These are phyloP conservation scores for Avahi laniger DNA, from an alignment of 2,797 vertebrate genomes.

Conservation along the genomic window DNA sequence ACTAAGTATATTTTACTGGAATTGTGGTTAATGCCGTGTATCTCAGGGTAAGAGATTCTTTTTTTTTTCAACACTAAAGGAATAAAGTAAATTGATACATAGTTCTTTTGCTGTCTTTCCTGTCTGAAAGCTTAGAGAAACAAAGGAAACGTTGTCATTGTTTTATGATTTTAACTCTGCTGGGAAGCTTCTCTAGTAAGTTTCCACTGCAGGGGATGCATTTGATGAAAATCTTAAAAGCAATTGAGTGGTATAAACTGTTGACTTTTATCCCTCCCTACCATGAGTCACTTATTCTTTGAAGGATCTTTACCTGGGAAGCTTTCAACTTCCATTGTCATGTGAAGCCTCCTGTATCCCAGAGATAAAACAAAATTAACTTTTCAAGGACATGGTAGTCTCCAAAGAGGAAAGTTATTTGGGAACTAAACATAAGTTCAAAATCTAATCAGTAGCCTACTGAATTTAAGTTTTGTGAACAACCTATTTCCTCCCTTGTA, in stretches of 20 bases:
- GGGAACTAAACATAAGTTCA: conserved; percentile 75
- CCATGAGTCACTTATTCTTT: conserved; percentile 84
- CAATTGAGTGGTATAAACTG: conserved; percentile 85
- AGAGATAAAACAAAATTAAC: conserved; percentile 87
- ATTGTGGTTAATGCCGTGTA: not conserved
- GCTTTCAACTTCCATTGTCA: conserved; percentile 87
- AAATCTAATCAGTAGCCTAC: conserved; percentile 52
- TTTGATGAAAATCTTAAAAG: conserved; percentile 90
- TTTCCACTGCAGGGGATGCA: conserved; percentile 83
- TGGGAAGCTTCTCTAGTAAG: conserved; percentile 86
- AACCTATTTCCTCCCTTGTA: conserved; percentile 35
- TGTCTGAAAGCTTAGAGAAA: conserved; percentile 80
- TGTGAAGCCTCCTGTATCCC: conserved; percentile 81
- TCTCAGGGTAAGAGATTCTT: conserved; percentile 59
- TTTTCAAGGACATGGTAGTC: conserved; percentile 86
- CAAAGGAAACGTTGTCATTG: conserved; percentile 82
- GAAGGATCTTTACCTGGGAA: conserved; percentile 87
- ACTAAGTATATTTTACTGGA: conserved; percentile 22
- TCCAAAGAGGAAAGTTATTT: conserved; percentile 82
- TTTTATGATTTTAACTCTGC: conserved; percentile 87
- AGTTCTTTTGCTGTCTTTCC: conserved; percentile 71
- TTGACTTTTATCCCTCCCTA: conserved; percentile 88
- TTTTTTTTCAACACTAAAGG: conserved; percentile 10
- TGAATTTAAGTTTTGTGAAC: conserved; percentile 75
- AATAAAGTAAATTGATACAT: conserved; percentile 72